These are phyloP conservation scores for Ormyrus pomaceus DNA, from an alignment of 2,888 invertebrate genomes.

Conservation along the genomic window DNA sequence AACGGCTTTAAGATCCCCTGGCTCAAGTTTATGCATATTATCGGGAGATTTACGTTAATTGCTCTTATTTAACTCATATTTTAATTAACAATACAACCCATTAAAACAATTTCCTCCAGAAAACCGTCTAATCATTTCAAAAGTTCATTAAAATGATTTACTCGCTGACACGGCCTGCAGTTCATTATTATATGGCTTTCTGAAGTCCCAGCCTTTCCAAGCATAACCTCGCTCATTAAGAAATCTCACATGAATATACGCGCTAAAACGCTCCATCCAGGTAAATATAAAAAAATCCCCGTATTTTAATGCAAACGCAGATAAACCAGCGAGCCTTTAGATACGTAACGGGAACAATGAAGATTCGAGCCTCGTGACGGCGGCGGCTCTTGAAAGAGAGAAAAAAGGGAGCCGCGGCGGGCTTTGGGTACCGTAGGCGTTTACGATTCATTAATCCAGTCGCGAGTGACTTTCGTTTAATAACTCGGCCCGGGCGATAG, in stretches of 20 bases:
- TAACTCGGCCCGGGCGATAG: constrained; percentile 60
- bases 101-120: constrained; percentile 25
- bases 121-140: constrained; percentile 42
- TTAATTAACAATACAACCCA: constrained; percentile 24
- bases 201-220: constrained; percentile 36
- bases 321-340: no score
- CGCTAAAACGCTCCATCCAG: constrained; percentile 13
- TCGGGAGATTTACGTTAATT: not conserved
- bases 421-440: constrained; percentile 51
- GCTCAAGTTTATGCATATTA: no score
- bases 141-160: constrained; percentile 55
- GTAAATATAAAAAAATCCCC: constrained; percentile 19
- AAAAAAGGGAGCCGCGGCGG: constrained; percentile 9
- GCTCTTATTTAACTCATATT: not conserved
- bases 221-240: constrained; percentile 46
- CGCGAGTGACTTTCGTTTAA: constrained; percentile 64
- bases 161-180: constrained; percentile 33
- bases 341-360: no score
- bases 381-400: constrained; percentile 10
- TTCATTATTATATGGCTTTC: constrained; percentile 31
- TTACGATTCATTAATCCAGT: constrained; percentile 64
- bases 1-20: no score
- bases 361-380: no score
- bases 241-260: constrained; percentile 46
- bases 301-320: no score